phyloP scores from a whole-genome alignment of 2,888 invertebrate genomes.

The Hirtodrosophila cameraria region DNA sequence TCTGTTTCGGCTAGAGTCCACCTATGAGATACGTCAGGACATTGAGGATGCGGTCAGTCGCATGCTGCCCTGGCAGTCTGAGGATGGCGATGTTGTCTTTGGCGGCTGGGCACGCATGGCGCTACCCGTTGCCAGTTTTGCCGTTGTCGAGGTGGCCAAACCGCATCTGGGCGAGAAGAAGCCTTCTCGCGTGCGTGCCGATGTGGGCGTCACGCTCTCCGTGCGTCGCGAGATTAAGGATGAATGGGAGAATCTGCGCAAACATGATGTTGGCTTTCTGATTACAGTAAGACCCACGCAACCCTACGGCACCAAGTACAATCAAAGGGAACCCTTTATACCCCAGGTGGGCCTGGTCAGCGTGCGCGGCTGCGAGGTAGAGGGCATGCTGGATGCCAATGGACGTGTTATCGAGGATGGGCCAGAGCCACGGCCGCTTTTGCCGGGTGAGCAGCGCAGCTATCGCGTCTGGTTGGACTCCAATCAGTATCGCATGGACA shows the following conservation, averaged over 20 bases:
- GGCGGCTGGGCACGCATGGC: constrained; percentile 99
- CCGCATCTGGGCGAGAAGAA: constrained; percentile 97
- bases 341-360: constrained; percentile 96
- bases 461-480: constrained; percentile 97
- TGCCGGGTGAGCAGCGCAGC: constrained; percentile 95
- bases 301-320: constrained; percentile 93
- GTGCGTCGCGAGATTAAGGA: constrained; percentile 95
- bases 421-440: constrained; percentile 93
- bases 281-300: constrained; percentile 94
- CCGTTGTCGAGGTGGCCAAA: constrained; percentile 97
- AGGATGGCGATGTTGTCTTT: constrained; percentile 93
- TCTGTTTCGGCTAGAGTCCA: constrained; percentile 98
- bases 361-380: constrained; percentile 98
- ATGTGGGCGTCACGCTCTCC: constrained; percentile 96
- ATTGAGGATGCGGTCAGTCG: constrained; percentile 98
- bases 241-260: constrained; percentile 98
- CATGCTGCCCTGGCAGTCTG: constrained; percentile 96
- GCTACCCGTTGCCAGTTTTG: constrained; percentile 95
- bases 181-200: constrained; percentile 97
- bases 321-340: constrained; percentile 92
- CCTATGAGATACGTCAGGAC: constrained; percentile 97
- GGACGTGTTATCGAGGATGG: constrained; percentile 98
- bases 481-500: constrained; percentile 97
- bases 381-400: constrained; percentile 98
- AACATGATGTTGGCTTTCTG: constrained; percentile 99